Evolutionary conservation across 2,888 invertebrate genomes (phyloP), one percentile per base, ranked within the genome.

Genomic region (Tenthredo notha): DNA sequence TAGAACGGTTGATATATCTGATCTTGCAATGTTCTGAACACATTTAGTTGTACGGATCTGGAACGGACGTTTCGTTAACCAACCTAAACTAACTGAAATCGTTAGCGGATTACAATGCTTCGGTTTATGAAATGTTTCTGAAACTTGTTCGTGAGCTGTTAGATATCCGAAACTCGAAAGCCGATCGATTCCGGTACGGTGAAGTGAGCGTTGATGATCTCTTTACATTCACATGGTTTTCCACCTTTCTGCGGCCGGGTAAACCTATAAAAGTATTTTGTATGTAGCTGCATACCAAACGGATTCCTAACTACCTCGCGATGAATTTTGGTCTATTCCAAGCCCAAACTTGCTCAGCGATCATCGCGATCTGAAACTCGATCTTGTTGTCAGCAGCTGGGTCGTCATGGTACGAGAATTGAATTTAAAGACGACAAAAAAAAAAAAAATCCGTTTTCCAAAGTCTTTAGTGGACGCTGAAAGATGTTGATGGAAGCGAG

Each of bases 311-410:
- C 33, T 67, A 3, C 33, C 3, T 12, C 5, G 33, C 33, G 15
- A 33, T 1, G 67, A 67, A 67, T 67, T 67, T 67, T 2, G 5
- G 1, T 67, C 67, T 67, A 67, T 67, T 67, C 33, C 67, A 18
- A 67, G 67, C 67, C 67, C 33, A 67, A 67, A 33, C 67, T 67
- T 67, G 67, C 21, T 7, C 72, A 74, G 5, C 72, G 25, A 43
- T 74, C 10, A 18, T 6, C 67, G 12, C 18, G 67, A 67, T 74
- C 12, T 43, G 72, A 74, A 74, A 74, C 43, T 21, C 72, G 72
- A 74, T 74, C 72, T 25, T 25, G 72, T 43, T 74, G 72, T 43
- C 72, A 74, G 72, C 72, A 21, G 7, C 6, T 43, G 43, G 21
- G 43, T 43, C 72, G 40, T 43, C 72, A 21, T 21, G 40, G 21